phyloP scores from a whole-genome alignment of 2,113 vertebrate genomes.

The Zonotrichia leucophrys region DNA sequence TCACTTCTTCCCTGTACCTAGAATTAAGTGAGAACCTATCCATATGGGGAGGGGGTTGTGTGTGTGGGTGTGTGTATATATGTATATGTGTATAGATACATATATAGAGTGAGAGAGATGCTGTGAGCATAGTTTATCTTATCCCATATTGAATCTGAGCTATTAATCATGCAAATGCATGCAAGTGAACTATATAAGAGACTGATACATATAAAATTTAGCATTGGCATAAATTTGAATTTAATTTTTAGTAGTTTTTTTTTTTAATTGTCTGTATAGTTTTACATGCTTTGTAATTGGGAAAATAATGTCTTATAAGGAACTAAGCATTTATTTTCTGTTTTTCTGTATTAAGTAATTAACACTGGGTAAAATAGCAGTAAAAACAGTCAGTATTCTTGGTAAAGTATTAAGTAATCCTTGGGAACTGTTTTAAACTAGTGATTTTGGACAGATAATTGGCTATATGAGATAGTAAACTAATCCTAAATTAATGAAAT shows the following conservation, averaged over 20 bases:
- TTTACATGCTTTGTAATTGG: neutral
- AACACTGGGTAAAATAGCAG: fast-evolving
- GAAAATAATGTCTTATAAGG: neutral
- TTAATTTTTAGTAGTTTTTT: neutral
- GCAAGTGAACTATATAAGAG: neutral
- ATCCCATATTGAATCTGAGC: neutral
- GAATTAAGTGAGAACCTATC: neutral
- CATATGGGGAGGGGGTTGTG: neutral
- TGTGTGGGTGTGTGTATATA: neutral
- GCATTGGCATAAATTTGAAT: neutral
- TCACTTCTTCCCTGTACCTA: neutral
- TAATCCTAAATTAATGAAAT: neutral
- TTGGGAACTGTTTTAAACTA: neutral
- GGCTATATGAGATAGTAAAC: neutral
- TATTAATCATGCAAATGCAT: neutral
- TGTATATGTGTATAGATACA: neutral
- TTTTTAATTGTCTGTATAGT: neutral
- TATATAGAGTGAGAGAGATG: no score
- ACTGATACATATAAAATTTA: neutral
- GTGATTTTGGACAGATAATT: neutral
- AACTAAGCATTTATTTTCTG: neutral
- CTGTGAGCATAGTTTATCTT: neutral
- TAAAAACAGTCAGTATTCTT: neutral
- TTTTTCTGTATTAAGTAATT: neutral
- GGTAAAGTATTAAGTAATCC: neutral